Base-by-base conservation (phyloP, 2,888 invertebrate species). In the Sinohyriopsis cumingii region DNA sequence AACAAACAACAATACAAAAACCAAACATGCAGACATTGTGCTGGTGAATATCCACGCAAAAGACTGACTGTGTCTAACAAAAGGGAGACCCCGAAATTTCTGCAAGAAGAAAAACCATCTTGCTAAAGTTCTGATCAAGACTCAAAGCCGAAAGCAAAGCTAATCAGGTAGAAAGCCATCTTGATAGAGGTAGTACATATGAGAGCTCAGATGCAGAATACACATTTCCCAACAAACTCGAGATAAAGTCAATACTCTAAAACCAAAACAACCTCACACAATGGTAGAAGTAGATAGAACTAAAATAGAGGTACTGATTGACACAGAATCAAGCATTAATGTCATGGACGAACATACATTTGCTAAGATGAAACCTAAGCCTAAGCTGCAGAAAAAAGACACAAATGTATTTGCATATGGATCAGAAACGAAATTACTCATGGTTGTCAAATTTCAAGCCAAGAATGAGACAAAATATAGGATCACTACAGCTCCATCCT, bases 261-360 rank as follows among this genome's bases (percentile, higher is more conserved):
- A 25, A 28, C 28, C 24, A 59, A 54, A 53, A 54, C 33, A 22
- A 22, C 22, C 20, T 9, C 33, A 65, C 5, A 15, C 28, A 56
- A 25, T 15, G 19, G n/a, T 20, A 12, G 28, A 54, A 1, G 55
- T 64, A 4, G 1, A 55, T 55, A 18, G 19, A 15, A 22, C 6
- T 24, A 5, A 24, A 6, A 19, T 45, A 9, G 7, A 59, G 9
- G 25, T 63, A 22, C 25, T 67, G 28, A 59, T 66, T 15, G 66
- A 74, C 55, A 69, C 69, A 28, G 72, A 55, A 28, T 20, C 63
- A 24, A 66, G 65, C 19, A 22, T 67, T 0, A 72, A 73, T 22
- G 45, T 67, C 55, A 25, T 73, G 20, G 65, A 66, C 12, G 55
- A 65, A n/a, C 3, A 5, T 3, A n/a, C 45, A n/a, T 66, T 25